Evolutionary conservation across 2,113 vertebrate genomes (phyloP), one percentile per base, ranked within the genome.

Genomic region (Ptychochromis oligacanthus): DNA sequence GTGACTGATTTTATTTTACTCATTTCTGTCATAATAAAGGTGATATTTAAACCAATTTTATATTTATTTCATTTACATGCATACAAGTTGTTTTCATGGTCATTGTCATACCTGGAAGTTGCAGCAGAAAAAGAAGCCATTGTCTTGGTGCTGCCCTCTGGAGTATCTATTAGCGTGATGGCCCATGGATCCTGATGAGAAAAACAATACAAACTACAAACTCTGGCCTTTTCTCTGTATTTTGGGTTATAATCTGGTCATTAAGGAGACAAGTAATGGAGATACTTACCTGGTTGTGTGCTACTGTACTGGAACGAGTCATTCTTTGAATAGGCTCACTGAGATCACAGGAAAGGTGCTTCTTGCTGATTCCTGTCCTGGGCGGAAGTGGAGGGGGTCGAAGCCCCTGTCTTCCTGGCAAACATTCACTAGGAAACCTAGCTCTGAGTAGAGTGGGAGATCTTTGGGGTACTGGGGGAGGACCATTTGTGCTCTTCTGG

Each of bases 91-190:
- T 2, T 72, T n/a, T 49, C 13, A 0, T 43, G 1, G 34, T 81
- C 2, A 38, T 28, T 7, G 36, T 72, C 93, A 93, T 88, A 95
- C 95, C 62, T 83, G 6, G 90, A 82, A 2, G 85, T 83, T 49
- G 89, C 84, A 2, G 46, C 57, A 82, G 84, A 92, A 64, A 96
- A 93, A 1, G 87, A 82, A 22, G 86, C 67, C 72, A 93, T 78
- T 14, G 61, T 85, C 43, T 58, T 89, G 81, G 92, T 95, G 88
- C 94, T 95, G 76, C 94, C 94, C 15, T 94, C 75, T 26, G 93
- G 93, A 9, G 85, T 87, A 18, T 94, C 90, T 10, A 74, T 57
- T 15, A 96, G 81, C 2, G 14, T 49, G 17, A 96, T 84, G 24
- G 20, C 3, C 92, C 93, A 95, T 12, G 62, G 80, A n/a, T 91